Conservation (phyloP, 2,888 invertebrate species). For the Pimpla rufipes region DNA sequence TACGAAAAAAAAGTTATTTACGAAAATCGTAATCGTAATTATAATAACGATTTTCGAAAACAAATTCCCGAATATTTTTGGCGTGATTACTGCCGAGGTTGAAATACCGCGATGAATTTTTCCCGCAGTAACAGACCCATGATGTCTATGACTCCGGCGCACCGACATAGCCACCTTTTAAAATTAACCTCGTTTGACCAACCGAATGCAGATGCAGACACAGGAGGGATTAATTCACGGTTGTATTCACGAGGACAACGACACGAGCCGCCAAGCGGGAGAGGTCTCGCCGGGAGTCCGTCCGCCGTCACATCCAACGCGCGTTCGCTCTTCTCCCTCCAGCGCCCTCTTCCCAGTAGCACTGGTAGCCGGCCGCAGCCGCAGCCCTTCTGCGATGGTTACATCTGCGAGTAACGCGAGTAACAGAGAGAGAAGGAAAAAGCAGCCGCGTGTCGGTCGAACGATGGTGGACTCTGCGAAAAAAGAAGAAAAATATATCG, state of each 20-base stretch:
- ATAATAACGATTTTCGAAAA: too few species aligned
- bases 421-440: constrained; percentile 5
- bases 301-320: background rate
- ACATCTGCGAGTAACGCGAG: background rate
- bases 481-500: constrained; percentile 20
- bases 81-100: too few species aligned
- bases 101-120: too few species aligned
- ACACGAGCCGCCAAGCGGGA: constrained; percentile 63
- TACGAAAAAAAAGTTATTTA: too few species aligned
- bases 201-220: constrained; percentile 71
- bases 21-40: too few species aligned
- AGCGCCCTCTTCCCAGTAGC: constrained; percentile 1
- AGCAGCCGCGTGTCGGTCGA: background rate
- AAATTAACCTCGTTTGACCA: constrained; percentile 77
- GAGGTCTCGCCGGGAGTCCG: constrained; percentile 62
- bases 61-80: too few species aligned
- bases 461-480: background rate
- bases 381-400: constrained; percentile 6
- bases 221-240: constrained; percentile 57
- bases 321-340: constrained; percentile 24
- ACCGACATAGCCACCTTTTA: too few species aligned
- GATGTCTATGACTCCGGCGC: too few species aligned
- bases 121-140: too few species aligned
- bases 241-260: constrained; percentile 73
- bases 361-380: too few species aligned